These are phyloP conservation scores for Centropus bengalensis DNA, from an alignment of 2,113 vertebrate genomes.

Conservation along the genomic window DNA sequence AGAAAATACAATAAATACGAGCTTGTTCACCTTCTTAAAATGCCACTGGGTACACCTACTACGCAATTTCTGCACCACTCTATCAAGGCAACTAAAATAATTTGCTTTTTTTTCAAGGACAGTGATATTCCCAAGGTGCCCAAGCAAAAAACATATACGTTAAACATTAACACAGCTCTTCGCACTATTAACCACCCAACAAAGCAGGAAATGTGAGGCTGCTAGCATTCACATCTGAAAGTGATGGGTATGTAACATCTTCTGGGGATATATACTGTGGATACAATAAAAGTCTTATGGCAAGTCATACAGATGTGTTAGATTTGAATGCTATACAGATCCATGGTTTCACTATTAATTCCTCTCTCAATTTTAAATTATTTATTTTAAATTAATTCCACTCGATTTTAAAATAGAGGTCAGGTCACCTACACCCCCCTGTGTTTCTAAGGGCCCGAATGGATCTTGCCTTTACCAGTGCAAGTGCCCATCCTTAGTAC, in stretches of 20 bases:
- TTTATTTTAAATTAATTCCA: not conserved
- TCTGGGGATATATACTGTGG: not conserved
- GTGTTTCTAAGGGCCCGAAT: not conserved
- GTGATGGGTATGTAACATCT: fast-evolving
- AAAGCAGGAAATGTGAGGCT: not conserved
- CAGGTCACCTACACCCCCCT: not conserved
- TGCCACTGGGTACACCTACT: not conserved
- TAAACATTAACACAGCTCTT: not conserved
- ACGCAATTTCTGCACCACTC: not conserved
- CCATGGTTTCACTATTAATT: not conserved
- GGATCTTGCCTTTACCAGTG: not conserved
- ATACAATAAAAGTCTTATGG: not conserved
- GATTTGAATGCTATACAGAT: not conserved
- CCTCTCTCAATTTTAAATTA: not conserved
- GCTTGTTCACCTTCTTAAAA: not conserved
- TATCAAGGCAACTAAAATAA: not conserved
- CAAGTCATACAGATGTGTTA: fast-evolving
- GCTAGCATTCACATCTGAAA: not conserved
- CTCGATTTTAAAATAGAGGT: not conserved
- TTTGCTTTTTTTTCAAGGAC: not conserved
- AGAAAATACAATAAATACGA: not conserved
- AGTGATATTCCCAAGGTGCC: not conserved
- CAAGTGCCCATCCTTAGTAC: not conserved
- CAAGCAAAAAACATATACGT: not conserved
- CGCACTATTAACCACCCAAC: not conserved